Evolutionary conservation across 2,888 invertebrate species (phyloP).

Genomic region (Priocnemis perturbator): DNA sequence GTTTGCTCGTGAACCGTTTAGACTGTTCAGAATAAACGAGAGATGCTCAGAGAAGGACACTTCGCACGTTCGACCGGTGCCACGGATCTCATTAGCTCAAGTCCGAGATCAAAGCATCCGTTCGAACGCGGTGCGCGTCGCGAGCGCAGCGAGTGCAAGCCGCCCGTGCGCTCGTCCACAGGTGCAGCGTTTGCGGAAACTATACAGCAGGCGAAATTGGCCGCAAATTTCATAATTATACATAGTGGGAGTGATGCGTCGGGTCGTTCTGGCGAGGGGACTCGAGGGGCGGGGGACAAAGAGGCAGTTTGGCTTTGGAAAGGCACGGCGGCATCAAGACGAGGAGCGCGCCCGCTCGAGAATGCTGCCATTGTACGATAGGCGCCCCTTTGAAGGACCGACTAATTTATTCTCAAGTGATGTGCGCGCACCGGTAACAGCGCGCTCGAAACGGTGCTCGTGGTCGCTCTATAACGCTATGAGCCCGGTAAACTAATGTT

Average conservation of each 20-base stretch:
- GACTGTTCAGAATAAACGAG: no score
- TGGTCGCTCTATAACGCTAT: conserved; percentile 8
- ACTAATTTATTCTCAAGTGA: conserved; percentile 44
- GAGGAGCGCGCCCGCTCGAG: conserved; percentile 22
- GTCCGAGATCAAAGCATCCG: conserved; percentile 38
- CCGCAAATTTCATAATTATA: conserved; percentile 57
- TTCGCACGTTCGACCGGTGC: neutral
- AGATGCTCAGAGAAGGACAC: no score
- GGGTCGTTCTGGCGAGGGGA: neutral
- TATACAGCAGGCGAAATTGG: conserved; percentile 44
- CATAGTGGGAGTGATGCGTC: conserved; percentile 22
- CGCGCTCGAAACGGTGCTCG: conserved; percentile 8
- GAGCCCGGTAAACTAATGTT: conserved; percentile 39
- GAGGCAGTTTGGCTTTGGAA: neutral
- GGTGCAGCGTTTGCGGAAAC: conserved; percentile 15
- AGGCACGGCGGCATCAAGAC: conserved; percentile 23
- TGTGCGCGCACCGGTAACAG: conserved; percentile 18
- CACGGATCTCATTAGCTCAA: neutral
- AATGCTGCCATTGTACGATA: neutral
- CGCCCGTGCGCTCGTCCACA: conserved; percentile 2
- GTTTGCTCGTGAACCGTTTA: no score
- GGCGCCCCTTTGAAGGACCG: conserved; percentile 30
- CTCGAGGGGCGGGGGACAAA: neutral
- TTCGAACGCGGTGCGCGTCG: conserved; percentile 26
- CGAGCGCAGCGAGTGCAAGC: no score